Evolutionary conservation across 2,113 vertebrate genomes (phyloP), one percentile per base, ranked within the genome.

Genomic region (Mohoua ochrocephala): DNA sequence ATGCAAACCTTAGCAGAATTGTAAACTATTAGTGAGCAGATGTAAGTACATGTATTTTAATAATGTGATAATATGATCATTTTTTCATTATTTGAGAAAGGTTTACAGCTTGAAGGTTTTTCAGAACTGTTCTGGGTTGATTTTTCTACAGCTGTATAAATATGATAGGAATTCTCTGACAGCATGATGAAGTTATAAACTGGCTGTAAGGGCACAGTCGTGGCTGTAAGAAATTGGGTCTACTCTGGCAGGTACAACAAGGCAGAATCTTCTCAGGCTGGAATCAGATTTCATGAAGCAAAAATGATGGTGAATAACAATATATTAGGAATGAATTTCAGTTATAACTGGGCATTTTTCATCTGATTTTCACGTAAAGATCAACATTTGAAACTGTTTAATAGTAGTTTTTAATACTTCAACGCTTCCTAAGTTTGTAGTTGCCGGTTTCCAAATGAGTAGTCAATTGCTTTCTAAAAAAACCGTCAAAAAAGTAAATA

Each of bases 101-200:
- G 18, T 63, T 91, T 89, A 39, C 10, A 41, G 47, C 54, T 69
- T 50, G 31, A 44, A 67, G 37, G 0, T 35, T 77, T 89, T 84
- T 27, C 64, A 74, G 71, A 84, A 60, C 16, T 44, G 26, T 44
- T 52, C 27, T 81, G 64, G 59, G 31, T 41, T 91, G 50, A 10
- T 89, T 91, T 89, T 83, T 68, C 65, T 76, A 22, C 59, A 77
- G 79, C 63, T 95, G 88, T 80, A 70, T 84, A 86, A 93, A 89
- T 77, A 87, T 70, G 68, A 88, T 70, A 80, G 86, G 73, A 65
- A 54, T 91, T 89, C 35, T 84, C 52, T 93, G 76, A 17, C 60
- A 73, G 11, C 10, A 35, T 41, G 69, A 52, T 82, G 79, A 73
- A 70, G 17, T 53, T 78, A 54, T n/a, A 65, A 88, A 37, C 20